Percentiles rank a stretch among this genome's conserved stretches.
phyloP scores from a whole-genome alignment of 1,140 invertebrate species.

The Heliothis subflexa region DNA sequence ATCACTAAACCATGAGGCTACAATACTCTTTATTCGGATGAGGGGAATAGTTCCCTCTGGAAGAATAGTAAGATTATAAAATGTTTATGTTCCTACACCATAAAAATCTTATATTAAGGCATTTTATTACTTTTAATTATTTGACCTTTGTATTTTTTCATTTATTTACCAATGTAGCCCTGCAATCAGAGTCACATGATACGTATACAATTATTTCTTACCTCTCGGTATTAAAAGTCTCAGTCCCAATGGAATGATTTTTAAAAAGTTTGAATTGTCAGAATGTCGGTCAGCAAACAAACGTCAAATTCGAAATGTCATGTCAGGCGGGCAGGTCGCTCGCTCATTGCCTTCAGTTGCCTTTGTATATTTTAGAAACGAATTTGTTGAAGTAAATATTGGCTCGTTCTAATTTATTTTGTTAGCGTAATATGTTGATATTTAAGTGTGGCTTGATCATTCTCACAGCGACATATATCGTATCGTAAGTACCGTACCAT shows the following conservation, averaged over 20 bases:
- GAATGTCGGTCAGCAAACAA: not conserved
- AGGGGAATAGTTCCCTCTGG: too few species aligned
- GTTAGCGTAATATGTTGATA: slow-evolving; percentile 75
- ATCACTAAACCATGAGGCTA: too few species aligned
- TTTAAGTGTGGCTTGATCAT: slow-evolving; percentile 77
- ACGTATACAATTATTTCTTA: too few species aligned
- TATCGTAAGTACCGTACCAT: slow-evolving; percentile 74
- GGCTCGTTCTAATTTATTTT: slow-evolving; percentile 37
- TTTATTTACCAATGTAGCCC: too few species aligned
- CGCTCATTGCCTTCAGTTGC: not conserved
- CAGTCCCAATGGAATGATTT: not conserved
- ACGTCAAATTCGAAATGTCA: not conserved
- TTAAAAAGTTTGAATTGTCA: not conserved
- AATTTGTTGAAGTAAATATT: slow-evolving; percentile 24
- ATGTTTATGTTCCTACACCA: too few species aligned
- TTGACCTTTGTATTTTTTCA: too few species aligned
- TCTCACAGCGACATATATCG: slow-evolving; percentile 75
- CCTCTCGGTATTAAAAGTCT: not conserved
- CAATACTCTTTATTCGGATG: too few species aligned
- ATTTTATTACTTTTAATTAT: too few species aligned
- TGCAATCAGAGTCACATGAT: too few species aligned
- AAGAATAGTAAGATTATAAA: too few species aligned
- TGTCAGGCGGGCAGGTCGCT: not conserved
- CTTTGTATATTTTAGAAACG: slow-evolving; percentile 41
- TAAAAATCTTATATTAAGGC: too few species aligned